Base-by-base conservation (phyloP, 2,888 invertebrate genomes). In the Drosophila anomelani region DNA sequence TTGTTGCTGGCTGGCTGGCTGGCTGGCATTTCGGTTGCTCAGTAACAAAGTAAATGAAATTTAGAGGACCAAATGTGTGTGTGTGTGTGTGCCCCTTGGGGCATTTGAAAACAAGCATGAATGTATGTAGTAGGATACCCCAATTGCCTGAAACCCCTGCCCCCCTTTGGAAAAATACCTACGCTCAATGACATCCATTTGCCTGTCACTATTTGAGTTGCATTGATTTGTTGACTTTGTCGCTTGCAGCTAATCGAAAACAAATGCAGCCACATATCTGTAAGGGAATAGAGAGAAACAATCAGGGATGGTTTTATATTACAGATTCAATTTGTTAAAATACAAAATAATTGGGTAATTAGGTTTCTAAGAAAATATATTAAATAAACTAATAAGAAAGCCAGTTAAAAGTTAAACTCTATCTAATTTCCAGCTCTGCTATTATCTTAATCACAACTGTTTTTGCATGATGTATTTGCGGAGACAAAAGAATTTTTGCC, bases 191-290 rank as follows among this genome's bases (percentile, higher is more conserved):
- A 32, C 20, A 60, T 54, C 32, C 34, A 61, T 58, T 75, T 53
- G 55, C 55, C 67, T 62, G 63, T 58, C 57, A 64, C 57, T 83
- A 64, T 84, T 85, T 81, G 79, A 76, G 73, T 74, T 84, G 79
- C 73, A 81, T 64, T 88, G 84, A 84, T 89, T 85, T 84, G 88
- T 88, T 84, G 84, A 89, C 88, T 84, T 87, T 89, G 39, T 63
- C 59, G 80, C 82, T 81, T 58, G 74, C 77, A 81, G 88, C 85
- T 87, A 85, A 84, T 85, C 82, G 84, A 81, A 87, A 89, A 85
- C 88, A 87, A 87, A 77, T 89, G 77, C 71, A 76, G 69, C 64
- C 20, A 46, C 26, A 54, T 34, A 54, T 20, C 32, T 29, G 55
- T 70, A 6, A 15, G 47, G 20, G 47, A 20, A 20, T 20, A 20